Evolutionary conservation across 2,888 invertebrate genomes (phyloP), one percentile per base, ranked within the genome.

Genomic region (Acanthacorydalis orientalis): DNA sequence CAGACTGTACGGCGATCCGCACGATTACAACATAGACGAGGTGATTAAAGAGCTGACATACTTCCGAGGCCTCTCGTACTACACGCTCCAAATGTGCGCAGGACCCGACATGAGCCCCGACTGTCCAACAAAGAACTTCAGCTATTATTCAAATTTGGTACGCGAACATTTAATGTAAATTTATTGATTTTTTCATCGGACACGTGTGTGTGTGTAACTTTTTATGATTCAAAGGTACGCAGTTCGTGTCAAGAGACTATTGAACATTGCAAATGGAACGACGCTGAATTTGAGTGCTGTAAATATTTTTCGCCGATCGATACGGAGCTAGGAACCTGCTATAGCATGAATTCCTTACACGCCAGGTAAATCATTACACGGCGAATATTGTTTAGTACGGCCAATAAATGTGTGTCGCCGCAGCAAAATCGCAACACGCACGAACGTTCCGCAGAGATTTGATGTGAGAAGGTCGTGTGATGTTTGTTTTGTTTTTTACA

Each of bases 1-100:
- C 59, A 78, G 82, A 46, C 67, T 79, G 7, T 83, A 77, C 72
- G 75, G 82, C 1, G 67, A 70, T 11, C 72, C 73, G 2, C 81
- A 81, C 53, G 76, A 80, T 51, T 70, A 76, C 48, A 80, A 82
- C 50, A 60, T 83, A 31, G 83, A 84, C 57, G 83, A 82, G 56
- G 74, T 78, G 0, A 64, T 83, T 0, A 75, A 73, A 56, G 83
- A 83, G 58, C 70, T 83, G 37, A 76, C 75, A 0, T 83, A 74
- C 60, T 83, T 77, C 57, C 73, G 76, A 4, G 83, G 82, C 1
- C 64, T 74, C 3, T 72, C 75, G n/a, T 80, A 77, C 59, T 77
- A 74, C 52, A 76, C 80, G 0, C 62, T 80, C 1, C 73, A 77
- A 52, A 68, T 75, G 16, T 82, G 81, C 56, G 72, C 73, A 11